A percentile compares a stretch with the other conserved stretches of the same genome.
Conservation (phyloP, 2,113 vertebrate species). For the rabbit (Oryctolagus cuniculus) region mOryCun1.1 NC_091441.1:86742001-86742500, state of each 20-base stretch:
- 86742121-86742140: neutral
- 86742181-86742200: constrained; percentile 44
- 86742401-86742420: neutral
- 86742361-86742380: neutral
- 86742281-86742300: constrained; percentile 8
- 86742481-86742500: neutral
- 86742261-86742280: neutral
- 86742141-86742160: neutral
- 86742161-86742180: neutral
- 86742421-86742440: neutral
- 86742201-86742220: neutral
- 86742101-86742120: neutral
- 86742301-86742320: neutral
- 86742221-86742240: neutral
- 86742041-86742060: neutral
- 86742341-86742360: neutral
- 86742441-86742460: neutral
- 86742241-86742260: neutral
- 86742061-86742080: neutral
- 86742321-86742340: neutral
- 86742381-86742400: neutral
- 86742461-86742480: neutral
- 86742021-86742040: neutral
- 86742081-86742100: constrained; percentile 12
- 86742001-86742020: neutral